Conservation (phyloP, 1,140 invertebrate species). For the Drosophila parvula region DNA sequence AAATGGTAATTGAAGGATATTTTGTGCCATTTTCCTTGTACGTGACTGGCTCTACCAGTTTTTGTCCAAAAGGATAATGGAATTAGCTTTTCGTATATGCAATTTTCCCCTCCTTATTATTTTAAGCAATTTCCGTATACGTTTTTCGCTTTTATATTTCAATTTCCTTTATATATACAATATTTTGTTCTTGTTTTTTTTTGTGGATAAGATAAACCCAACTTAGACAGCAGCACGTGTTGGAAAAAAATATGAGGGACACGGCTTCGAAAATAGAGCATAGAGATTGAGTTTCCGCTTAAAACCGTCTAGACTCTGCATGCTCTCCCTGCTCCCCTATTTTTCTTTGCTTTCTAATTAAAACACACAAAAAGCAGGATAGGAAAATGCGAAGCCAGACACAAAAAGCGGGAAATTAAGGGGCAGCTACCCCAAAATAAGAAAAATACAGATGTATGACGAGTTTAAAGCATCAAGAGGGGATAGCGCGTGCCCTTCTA, state of each 20-base stretch:
- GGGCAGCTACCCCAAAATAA: constrained; percentile 52
- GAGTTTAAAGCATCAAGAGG: constrained; percentile 5
- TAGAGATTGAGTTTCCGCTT: constrained; percentile 79
- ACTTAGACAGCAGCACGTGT: constrained; percentile 47
- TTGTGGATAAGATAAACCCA: constrained; percentile 2
- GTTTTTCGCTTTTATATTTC: constrained; percentile 16
- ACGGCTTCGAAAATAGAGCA: constrained; percentile 72
- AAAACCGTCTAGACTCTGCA: constrained; percentile 74
- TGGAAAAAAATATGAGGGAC: constrained; percentile 38
- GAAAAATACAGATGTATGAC: constrained; percentile 61
- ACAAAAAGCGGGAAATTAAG: constrained; percentile 37
- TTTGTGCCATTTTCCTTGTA: constrained; percentile 7
- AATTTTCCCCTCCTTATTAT: constrained; percentile 15
- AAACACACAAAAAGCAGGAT: constrained; percentile 44
- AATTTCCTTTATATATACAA: background rate
- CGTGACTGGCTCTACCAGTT: background rate
- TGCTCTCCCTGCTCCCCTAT: constrained; percentile 65
- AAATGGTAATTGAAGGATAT: constrained; percentile 61
- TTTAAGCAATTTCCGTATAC: constrained; percentile 56
- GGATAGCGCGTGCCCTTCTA: constrained; percentile 67
- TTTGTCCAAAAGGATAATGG: background rate
- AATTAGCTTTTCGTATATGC: background rate
- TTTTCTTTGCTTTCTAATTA: constrained; percentile 64
- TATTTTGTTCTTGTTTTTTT: background rate
- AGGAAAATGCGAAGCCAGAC: constrained; percentile 54